Conservation (phyloP, 1,140 invertebrate species). For the Drosophila mayri region DNA sequence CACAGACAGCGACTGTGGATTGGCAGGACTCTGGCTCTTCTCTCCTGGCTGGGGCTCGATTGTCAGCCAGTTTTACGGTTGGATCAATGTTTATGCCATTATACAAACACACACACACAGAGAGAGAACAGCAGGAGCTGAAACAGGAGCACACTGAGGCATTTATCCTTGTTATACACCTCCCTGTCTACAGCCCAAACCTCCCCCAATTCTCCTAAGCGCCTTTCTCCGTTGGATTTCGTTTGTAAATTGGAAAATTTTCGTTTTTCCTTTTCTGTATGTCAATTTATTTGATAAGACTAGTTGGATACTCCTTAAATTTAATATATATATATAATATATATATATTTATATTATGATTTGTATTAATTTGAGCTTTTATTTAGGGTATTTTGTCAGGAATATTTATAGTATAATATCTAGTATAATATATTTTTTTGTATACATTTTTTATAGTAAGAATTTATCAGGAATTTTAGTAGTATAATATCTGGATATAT, state of each 20-base stretch:
- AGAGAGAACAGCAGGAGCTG: background rate
- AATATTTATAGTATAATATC: no score
- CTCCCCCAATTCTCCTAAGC: constrained; percentile 17
- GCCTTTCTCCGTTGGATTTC: constrained; percentile 59
- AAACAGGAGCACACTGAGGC: constrained; percentile 43
- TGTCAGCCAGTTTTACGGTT: constrained; percentile 82
- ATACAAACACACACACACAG: constrained; percentile 56
- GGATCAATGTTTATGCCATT: constrained; percentile 80
- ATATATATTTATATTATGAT: background rate
- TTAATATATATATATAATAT: no score
- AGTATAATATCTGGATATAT: background rate
- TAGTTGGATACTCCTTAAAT: background rate
- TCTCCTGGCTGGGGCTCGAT: constrained; percentile 51
- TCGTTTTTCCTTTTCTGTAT: constrained; percentile 31
- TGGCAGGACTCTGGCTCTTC: constrained; percentile 44
- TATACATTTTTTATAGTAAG: no score
- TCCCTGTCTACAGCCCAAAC: constrained; percentile 14
- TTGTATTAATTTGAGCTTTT: background rate
- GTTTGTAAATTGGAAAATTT: constrained; percentile 82
- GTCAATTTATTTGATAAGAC: constrained; percentile 1
- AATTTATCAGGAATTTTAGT: no score
- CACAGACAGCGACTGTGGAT: constrained; percentile 17
- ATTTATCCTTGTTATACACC: constrained; percentile 78
- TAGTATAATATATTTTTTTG: no score
- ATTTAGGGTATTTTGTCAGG: background rate